Evolutionary conservation across 2,113 vertebrate species (phyloP).

Genomic region (Pholis gunnellus): DNA sequence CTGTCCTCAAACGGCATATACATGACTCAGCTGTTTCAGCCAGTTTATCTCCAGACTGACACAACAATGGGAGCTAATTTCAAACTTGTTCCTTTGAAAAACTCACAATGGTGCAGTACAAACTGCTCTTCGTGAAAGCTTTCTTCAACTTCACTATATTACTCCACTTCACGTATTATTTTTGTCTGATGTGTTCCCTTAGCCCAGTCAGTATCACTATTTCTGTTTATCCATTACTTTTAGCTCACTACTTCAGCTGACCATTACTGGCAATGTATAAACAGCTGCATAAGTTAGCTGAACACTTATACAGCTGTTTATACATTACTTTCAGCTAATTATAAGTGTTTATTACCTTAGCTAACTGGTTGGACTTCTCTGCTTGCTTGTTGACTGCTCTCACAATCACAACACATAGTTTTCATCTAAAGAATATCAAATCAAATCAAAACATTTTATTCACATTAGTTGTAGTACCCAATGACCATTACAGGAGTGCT

Average conservation of each 20-base stretch:
- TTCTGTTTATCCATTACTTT: not conserved
- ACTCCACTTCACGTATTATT: not conserved
- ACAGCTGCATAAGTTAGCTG: no score
- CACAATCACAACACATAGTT: not conserved
- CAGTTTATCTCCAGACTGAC: constrained; percentile 66
- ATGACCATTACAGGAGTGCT: not conserved
- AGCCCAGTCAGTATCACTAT: no score
- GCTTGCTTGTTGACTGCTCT: not conserved
- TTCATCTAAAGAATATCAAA: not conserved
- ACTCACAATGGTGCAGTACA: constrained; percentile 15
- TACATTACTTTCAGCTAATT: not conserved
- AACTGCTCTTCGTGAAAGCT: constrained; percentile 27
- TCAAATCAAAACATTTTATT: not conserved
- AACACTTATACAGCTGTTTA: not conserved
- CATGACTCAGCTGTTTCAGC: constrained; percentile 67
- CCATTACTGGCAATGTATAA: no score
- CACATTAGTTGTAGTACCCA: not conserved
- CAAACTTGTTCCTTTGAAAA: constrained; percentile 41
- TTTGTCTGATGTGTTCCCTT: not conserved
- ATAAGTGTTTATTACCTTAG: not conserved
- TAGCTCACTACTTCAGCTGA: not conserved
- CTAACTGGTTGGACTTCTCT: not conserved
- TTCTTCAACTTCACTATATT: not conserved
- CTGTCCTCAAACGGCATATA: constrained; percentile 59
- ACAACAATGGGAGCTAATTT: constrained; percentile 60